Evolutionary conservation across 2,888 invertebrate species (phyloP), one percentile per base, ranked within the genome.

Genomic region (Hemistola chrysoprasaria): DNA sequence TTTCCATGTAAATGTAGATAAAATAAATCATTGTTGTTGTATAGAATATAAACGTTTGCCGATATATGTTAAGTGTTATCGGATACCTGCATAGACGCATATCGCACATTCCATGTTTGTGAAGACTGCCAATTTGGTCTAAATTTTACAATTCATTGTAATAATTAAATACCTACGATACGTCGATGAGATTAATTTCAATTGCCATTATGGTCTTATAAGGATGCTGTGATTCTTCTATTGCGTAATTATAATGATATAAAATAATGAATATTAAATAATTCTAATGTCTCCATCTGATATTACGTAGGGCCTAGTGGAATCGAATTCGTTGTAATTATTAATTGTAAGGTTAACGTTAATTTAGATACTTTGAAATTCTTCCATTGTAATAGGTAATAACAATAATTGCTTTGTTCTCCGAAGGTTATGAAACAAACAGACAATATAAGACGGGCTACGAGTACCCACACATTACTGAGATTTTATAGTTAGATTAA

Each of bases 41-140:
- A 78, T 83, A 87, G 81, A 78, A 59, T 47, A 70, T 81, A 76
- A 78, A 75, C 70, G 78, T 82, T 78, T 70, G 74, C 83, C 77
- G 79, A 79, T 81, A 80, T 80, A 64, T 76, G 68, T 76, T 83
- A 85, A 86, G 83, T 85, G 82, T 86, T 84, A 84, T 81, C 80
- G 81, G 78, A 83, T 83, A 85, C 81, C 81, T 85, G 82, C 84
- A 82, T 85, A 86, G 84, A 81, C 86, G 87, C 88, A 88, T 88
- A 88, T 88, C 87, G 84, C 83, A 87, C 87, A 88, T 88, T 88
- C 88, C 88, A 87, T 85, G 80, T 86, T 86, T 83, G 84, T 87
- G 72, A 88, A 88, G 88, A 88, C 88, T 88, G 88, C 86, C 83
- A 84, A 85, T 83, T 87, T 86, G 88, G 87, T 88, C 87, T 87